Conservation (phyloP, 2,797 vertebrate species). For the Alosa sapidissima region DNA sequence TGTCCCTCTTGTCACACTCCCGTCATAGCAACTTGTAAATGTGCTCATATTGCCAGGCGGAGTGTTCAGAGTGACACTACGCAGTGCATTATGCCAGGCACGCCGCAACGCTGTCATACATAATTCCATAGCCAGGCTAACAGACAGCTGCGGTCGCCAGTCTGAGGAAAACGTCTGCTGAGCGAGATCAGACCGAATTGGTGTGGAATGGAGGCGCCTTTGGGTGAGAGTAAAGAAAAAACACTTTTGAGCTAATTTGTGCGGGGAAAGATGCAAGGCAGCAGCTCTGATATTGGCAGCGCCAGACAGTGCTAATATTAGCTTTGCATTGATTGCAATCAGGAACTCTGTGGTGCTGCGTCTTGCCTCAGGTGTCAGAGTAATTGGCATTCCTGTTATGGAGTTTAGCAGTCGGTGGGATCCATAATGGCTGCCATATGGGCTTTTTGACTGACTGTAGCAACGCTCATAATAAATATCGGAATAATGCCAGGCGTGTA, state of each 20-base stretch:
- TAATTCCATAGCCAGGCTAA: neutral
- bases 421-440: neutral
- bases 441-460: neutral
- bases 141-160: neutral
- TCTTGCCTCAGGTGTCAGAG: conserved; percentile 21
- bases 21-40: conserved; percentile 6
- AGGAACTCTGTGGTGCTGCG: neutral
- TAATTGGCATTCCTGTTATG: conserved; percentile 7
- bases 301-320: neutral
- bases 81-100: neutral
- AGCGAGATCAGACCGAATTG: neutral
- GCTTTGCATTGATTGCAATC: conserved; percentile 38
- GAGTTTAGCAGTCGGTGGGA: neutral
- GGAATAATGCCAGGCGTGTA: conserved; percentile 25
- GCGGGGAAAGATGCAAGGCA: neutral
- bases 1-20: neutral
- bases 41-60: neutral
- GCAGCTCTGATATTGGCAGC: neutral
- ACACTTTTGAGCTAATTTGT: conserved; percentile 10
- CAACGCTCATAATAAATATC: conserved; percentile 23
- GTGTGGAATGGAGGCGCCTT: neutral
- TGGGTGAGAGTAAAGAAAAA: neutral
- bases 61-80: neutral
- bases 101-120: neutral
- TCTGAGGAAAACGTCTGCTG: neutral